Percentiles rank a stretch among this genome's conserved stretches.
These are phyloP conservation scores for Nettapus auritus DNA, from an alignment of 2,113 vertebrate species.

Conservation along the genomic window DNA sequence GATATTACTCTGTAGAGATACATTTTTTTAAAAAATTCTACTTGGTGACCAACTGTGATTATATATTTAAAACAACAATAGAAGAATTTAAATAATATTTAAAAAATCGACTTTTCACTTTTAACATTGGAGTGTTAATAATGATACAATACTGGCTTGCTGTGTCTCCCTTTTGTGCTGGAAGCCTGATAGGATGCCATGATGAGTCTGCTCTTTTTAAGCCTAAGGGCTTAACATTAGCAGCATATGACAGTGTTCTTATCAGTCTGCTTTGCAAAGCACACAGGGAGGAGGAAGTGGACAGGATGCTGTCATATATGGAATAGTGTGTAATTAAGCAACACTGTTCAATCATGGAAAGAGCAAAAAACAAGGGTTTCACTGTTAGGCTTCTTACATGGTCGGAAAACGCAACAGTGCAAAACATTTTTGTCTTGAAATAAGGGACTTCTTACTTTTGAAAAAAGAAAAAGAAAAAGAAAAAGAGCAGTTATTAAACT, in stretches of 20 bases:
- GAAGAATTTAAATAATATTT: conserved; percentile 21
- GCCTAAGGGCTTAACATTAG: conserved; percentile 64
- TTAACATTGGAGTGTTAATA: conserved; percentile 1
- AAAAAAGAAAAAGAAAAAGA: conserved; percentile 10
- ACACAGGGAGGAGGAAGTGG: background rate
- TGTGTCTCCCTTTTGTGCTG: conserved; percentile 5
- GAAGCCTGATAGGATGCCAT: conserved; percentile 36
- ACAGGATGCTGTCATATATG: background rate
- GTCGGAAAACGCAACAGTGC: conserved; percentile 7
- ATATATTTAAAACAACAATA: conserved; percentile 2
- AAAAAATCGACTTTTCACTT: conserved; percentile 1
- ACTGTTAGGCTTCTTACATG: background rate
- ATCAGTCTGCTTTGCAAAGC: conserved; percentile 46
- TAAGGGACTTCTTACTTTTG: conserved; percentile 43
- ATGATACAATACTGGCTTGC: conserved; percentile 49
- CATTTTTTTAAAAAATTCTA: background rate
- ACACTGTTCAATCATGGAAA: conserved; percentile 7
- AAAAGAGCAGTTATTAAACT: conserved; percentile 78
- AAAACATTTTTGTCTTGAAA: conserved; percentile 57
- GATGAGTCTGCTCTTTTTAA: conserved; percentile 56
- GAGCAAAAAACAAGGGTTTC: background rate
- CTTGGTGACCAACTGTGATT: background rate
- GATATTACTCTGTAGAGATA: background rate
- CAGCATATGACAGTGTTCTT: conserved; percentile 45
- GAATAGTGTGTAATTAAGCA: conserved; percentile 47